Percentiles rank a stretch among this genome's conserved stretches.
phyloP scores from a whole-genome alignment of 2,888 invertebrate species.

The Alviniconcha strummeri region DNA sequence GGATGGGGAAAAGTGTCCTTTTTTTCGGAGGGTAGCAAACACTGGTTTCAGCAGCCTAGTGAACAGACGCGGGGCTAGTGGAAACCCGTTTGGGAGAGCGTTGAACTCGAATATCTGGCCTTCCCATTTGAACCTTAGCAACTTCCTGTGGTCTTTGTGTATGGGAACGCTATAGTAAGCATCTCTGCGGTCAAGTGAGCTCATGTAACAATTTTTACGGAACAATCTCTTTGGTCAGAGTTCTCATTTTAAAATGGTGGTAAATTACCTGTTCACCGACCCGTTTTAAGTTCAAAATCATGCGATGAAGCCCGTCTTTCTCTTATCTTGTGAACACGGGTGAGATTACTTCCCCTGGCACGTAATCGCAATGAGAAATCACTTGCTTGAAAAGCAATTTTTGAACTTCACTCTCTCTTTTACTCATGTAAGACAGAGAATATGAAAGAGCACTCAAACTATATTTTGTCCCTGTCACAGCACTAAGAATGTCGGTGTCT shows the following conservation, averaged over 20 bases:
- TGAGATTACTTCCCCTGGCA: background rate
- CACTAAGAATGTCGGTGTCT: background rate
- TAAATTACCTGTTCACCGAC: background rate
- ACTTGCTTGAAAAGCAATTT: background rate
- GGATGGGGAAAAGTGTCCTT: background rate
- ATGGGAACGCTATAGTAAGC: background rate
- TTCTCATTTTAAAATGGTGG: constrained; percentile 8
- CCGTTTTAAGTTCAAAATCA: background rate
- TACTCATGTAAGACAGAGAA: background rate
- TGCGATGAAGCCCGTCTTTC: background rate
- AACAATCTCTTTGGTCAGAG: background rate
- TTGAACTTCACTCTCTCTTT: background rate
- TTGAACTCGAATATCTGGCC: background rate
- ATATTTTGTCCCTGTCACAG: background rate
- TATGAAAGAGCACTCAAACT: background rate
- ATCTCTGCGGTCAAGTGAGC: background rate
- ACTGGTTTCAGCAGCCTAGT: background rate
- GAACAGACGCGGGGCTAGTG: constrained; percentile 1
- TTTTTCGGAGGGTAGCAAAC: background rate
- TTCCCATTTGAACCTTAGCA: background rate
- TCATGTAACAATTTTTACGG: background rate
- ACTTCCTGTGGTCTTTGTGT: background rate
- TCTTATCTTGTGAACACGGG: background rate
- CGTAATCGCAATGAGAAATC: background rate
- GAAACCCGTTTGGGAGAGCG: background rate